Conservation (phyloP, 2,888 invertebrate species). For the Xanthorhoe designata region DNA sequence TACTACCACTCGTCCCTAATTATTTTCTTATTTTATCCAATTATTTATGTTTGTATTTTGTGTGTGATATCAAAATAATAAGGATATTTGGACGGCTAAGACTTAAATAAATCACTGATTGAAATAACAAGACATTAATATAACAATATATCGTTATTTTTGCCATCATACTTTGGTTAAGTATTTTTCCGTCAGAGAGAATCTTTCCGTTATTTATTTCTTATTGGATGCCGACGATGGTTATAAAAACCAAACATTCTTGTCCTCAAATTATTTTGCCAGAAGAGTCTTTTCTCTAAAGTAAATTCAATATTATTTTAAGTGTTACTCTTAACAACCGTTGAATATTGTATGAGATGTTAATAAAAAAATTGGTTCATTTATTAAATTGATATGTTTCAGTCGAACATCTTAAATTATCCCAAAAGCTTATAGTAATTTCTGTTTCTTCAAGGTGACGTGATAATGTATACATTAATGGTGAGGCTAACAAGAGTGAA, state of each 20-base stretch:
- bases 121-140: slow-evolving; percentile 29
- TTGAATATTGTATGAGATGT: slow-evolving; percentile 1
- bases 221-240: slow-evolving; percentile 38
- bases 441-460: slow-evolving; percentile 19
- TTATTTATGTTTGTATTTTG: not conserved
- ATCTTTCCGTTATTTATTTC: slow-evolving; percentile 41
- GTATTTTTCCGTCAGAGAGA: slow-evolving; percentile 23
- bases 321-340: not conserved
- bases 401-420: not conserved
- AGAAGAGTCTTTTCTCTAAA: not conserved
- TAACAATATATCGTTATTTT: slow-evolving; percentile 24
- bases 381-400: not conserved
- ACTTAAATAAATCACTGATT: slow-evolving; percentile 15
- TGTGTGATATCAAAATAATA: not conserved
- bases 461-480: slow-evolving; percentile 13
- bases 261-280: not conserved
- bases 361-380: not conserved
- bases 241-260: slow-evolving; percentile 21
- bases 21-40: not conserved
- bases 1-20: not conserved
- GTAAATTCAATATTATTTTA: not conserved
- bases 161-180: slow-evolving; percentile 36
- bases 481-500: slow-evolving; percentile 43
- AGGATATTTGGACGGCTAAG: not conserved
- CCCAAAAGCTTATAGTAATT: not conserved